These are phyloP conservation scores for Acanthornis magna DNA, from an alignment of 2,797 vertebrate genomes.

Conservation along the genomic window DNA sequence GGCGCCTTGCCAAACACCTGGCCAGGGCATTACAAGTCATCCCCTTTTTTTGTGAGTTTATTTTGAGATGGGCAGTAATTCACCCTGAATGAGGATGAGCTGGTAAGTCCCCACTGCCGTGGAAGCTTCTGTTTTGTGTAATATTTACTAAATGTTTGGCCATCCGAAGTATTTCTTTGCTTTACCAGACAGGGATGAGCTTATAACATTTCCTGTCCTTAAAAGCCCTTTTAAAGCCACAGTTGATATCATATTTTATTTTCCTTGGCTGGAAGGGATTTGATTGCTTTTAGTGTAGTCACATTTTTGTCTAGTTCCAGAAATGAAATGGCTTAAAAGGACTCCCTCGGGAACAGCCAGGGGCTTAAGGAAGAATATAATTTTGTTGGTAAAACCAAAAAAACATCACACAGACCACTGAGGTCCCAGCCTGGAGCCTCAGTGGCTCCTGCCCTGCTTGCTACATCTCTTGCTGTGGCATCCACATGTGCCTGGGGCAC, in stretches of 20 bases:
- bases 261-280: constrained; percentile 2
- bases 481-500: neutral
- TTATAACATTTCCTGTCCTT: constrained; percentile 23
- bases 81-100: neutral
- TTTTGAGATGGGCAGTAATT: neutral
- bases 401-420: neutral
- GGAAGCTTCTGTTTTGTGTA: neutral
- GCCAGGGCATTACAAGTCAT: neutral
- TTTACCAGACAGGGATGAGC: neutral
- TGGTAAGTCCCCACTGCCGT: neutral
- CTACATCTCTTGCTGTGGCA: neutral
- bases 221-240: constrained; percentile 28
- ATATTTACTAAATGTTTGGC: neutral
- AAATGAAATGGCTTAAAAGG: constrained; percentile 4
- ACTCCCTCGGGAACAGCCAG: neutral
- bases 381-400: neutral
- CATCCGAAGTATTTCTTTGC: neutral
- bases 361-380: neutral
- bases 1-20: neutral
- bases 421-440: neutral
- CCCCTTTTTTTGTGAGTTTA: neutral
- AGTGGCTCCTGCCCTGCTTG: neutral
- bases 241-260: neutral
- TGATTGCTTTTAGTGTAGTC: neutral
- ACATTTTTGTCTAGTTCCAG: neutral